Evolutionary conservation across 2,113 vertebrate genomes (phyloP), one percentile per base, ranked within the genome.

Genomic region (Amphiprion percula): DNA sequence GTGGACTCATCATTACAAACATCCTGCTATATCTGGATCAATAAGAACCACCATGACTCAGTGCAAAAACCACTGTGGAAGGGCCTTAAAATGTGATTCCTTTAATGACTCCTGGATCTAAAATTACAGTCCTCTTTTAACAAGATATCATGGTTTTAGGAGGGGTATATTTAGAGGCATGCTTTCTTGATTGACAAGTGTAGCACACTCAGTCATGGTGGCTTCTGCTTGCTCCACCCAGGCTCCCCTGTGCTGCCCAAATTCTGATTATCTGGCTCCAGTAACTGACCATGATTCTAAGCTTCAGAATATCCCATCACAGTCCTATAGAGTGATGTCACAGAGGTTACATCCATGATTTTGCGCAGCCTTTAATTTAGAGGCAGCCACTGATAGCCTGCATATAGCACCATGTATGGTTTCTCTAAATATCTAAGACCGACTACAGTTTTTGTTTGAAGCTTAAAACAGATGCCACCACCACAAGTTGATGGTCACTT

Each of bases 291-390:
- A 71, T 68, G 80, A 81, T 60, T 68, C 28, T 52, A 55, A 75
- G 68, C 82, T 81, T 65, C 41, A 81, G 70, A 85, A 64, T 50
- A 61, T 79, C 72, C 26, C 52, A 61, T 68, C 30, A 46, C 64
- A 74, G 65, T 71, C 30, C 6, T 65, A 59, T 37, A 71, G 81
- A 71, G 55, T 87, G 52, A 90, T 78, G 86, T 86, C 83, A 80
- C 63, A 12, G 54, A 81, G 39, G 59, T 66, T 49, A 8, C 47
- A 16, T 80, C 33, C 66, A 59, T 46, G 4, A 68, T 81, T 68
- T 70, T 74, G 55, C 59, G 3, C 59, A 83, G 77, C 80, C 90
- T 90, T 81, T 91, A 84, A 91, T 91, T 87, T 84, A 55, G 55
- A 37, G 37, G 24, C 49, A 67, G 53, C 55, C 80, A 61, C 61